Percentiles rank a stretch among this genome's conserved stretches.
These are phyloP conservation scores for Tupaia tana DNA, from an alignment of 2,113 vertebrate genomes.

Conservation along the genomic window DNA sequence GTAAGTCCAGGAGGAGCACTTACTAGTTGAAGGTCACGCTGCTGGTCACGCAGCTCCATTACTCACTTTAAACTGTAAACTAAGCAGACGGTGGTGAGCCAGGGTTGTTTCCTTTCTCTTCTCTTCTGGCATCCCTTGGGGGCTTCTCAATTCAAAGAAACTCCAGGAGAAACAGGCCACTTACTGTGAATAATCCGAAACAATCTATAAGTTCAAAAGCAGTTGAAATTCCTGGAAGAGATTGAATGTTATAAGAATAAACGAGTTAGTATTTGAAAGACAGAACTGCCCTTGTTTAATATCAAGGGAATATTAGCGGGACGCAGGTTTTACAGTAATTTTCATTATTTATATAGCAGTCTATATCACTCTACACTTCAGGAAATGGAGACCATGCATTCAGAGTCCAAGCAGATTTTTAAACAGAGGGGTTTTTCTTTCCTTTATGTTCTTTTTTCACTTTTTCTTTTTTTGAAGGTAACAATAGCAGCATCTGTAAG, in stretches of 20 bases:
- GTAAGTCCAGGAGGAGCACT: slow-evolving; percentile 40
- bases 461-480: slow-evolving; percentile 17
- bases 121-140: slow-evolving; percentile 64
- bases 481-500: slow-evolving; percentile 50
- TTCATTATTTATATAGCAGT: slow-evolving; percentile 59
- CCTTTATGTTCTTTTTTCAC: background rate
- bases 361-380: slow-evolving; percentile 32
- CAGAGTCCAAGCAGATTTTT: slow-evolving; percentile 47
- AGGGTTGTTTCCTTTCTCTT: slow-evolving; percentile 62
- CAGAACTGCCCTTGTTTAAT: slow-evolving; percentile 73
- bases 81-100: slow-evolving; percentile 27
- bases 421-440: slow-evolving; percentile 49
- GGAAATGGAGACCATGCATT: slow-evolving; percentile 42
- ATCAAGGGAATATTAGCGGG: slow-evolving; percentile 42
- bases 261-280: slow-evolving; percentile 75
- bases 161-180: slow-evolving; percentile 70
- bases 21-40: slow-evolving; percentile 59
- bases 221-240: slow-evolving; percentile 73
- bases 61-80: slow-evolving; percentile 67
- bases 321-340: slow-evolving; percentile 42
- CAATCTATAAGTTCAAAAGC: slow-evolving; percentile 80
- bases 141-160: slow-evolving; percentile 77
- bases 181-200: slow-evolving; percentile 79
- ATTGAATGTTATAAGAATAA: slow-evolving; percentile 74
- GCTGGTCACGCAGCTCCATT: slow-evolving; percentile 52